Base-by-base conservation (phyloP, 2,888 invertebrate genomes). In the Hypomecis atomaria region DNA sequence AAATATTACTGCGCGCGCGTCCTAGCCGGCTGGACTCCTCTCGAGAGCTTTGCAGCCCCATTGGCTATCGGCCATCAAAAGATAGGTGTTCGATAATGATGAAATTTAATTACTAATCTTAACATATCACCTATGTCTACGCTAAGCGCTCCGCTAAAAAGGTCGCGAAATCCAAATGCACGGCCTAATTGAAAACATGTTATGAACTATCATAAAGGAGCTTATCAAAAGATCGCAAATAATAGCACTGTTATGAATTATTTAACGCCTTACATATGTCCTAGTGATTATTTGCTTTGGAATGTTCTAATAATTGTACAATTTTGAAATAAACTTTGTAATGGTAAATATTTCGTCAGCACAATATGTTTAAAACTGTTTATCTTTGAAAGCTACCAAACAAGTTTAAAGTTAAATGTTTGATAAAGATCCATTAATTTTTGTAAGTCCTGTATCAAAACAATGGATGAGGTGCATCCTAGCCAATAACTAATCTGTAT, bases 371-470 rank as follows among this genome's bases (percentile, higher is more conserved):
- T 38, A 38, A 38, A 38, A 38, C 38, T 3, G 38, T 38, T 38
- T 38, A 8, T 38, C 9, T 38, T 4, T 23, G 5, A 40, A 52
- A 40, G 10, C n/a, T 6, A 34, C 13, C 45, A 11, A 43, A 34
- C 23, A 45, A 23, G 9, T 55, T 11, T 36, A 3, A 56, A 38
- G 54, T 56, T 49, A 40, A 59, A 38, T 23, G 37, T 80, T 77
- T 79, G 83, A 85, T 81, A 76, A 81, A 78, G 65, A 76, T 74
- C 79, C 88, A 87, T 88, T 87, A 87, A 88, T 89, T 86, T 87
- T 71, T 47, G 65, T 70, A 56, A 55, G 83, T 84, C 82, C 78
- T 84, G 83, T 87, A 83, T 78, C 81, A 74, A 81, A 80, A 88
- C 88, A 89, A 88, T 88, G 81, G 87, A 79, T 79, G 81, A 78